Conservation (phyloP, 2,113 vertebrate genomes). For the Meles meles region DNA sequence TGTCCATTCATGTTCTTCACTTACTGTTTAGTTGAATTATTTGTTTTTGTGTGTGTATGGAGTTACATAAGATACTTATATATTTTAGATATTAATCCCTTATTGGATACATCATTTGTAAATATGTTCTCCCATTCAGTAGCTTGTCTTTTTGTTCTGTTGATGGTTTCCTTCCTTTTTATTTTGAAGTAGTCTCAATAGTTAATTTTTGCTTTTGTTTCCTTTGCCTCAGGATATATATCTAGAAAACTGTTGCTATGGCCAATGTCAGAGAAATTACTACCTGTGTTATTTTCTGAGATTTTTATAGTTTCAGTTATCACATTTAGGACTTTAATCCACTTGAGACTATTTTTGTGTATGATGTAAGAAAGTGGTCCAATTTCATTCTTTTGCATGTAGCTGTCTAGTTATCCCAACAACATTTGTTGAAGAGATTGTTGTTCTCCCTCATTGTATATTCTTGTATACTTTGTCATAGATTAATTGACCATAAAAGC, state of each 20-base stretch:
- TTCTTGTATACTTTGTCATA: no score
- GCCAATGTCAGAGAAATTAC: not conserved
- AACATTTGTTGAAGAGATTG: no score
- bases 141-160: not conserved
- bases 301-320: not conserved
- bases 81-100: not conserved
- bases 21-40: not conserved
- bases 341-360: not conserved
- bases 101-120: not conserved
- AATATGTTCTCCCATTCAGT: not conserved
- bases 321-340: not conserved
- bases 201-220: not conserved
- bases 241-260: not conserved
- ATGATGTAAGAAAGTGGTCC: not conserved
- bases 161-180: not conserved
- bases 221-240: not conserved
- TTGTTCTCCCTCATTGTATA: no score
- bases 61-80: not conserved
- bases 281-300: not conserved
- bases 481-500: no score
- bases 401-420: not conserved
- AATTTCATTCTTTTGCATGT: not conserved
- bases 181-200: not conserved
- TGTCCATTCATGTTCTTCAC: not conserved
- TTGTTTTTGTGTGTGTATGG: not conserved